Base-by-base conservation (phyloP, 2,888 invertebrate genomes). In the Drosophila macrothrix region DNA sequence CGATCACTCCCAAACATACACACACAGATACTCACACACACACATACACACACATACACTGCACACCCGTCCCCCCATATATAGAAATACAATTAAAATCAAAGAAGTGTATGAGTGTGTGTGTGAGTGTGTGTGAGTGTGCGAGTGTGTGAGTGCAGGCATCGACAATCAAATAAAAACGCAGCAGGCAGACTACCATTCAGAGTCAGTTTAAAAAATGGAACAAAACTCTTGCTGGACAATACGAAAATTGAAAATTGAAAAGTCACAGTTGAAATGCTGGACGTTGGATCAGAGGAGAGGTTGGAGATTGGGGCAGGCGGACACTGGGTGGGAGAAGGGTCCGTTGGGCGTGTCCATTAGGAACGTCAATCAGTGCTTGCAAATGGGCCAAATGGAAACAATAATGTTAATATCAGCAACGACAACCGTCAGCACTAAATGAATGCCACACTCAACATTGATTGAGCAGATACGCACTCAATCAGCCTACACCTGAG, bases 81-180 rank as follows among this genome's bases (percentile, higher is more conserved):
- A 69, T 73, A 64, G 28, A 80, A 76, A 86, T 76, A 78, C 67
- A 86, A 82, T 83, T 84, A 81, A 83, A 83, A 83, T 80, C 76
- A 82, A 85, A 83, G 71, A 76, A 69, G 52, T 75, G 25, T 58
- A 7, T 59, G 41, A 31, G 50, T 39, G 55, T 50, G 14, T 22
- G 39, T 6, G 33, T 14, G 52, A 28, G 55, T 50, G 33, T 39
- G 67, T 9, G 39, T 9, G 31, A 28, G 55, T 41, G 33, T 49
- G 67, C 3, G 39, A 7, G 39, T 41, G 14, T 28, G 61, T 14
- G 39, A 14, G 22, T 14, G 52, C 50, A 55, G 56, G 52, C 68
- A 68, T 56, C 50, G 56, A 62, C 53, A 56, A 39, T 62, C 62
- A 69, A 60, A 61, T 66, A 52, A 43, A 69, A 66, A 53, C 55